Conservation (phyloP, 1,140 invertebrate species). For the Caenorhabditis inopinata region DNA sequence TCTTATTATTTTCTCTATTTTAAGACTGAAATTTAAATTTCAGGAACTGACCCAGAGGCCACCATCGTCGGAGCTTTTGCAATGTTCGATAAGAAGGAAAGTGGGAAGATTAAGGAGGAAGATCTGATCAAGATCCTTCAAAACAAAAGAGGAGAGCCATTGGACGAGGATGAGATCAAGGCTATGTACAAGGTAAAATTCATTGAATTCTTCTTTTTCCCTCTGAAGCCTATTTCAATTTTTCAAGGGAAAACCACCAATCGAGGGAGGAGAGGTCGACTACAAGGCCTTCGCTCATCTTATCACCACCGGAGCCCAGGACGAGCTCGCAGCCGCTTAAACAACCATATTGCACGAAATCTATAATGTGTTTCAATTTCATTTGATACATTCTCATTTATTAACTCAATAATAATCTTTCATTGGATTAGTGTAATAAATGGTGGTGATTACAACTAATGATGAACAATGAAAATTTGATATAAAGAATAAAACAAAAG, state of each 20-base stretch:
- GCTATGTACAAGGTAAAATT: slow-evolving; percentile 64
- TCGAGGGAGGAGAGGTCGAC: slow-evolving; percentile 60
- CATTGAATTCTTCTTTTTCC: not conserved
- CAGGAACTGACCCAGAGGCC: slow-evolving; percentile 92
- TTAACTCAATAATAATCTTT: slow-evolving; percentile 15
- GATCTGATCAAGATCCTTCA: slow-evolving; percentile 61
- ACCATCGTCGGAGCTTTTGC: slow-evolving; percentile 94
- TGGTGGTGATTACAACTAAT: slow-evolving; percentile 7
- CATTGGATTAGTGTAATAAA: slow-evolving; percentile 24
- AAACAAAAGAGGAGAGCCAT: slow-evolving; percentile 65
- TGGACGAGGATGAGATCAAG: slow-evolving; percentile 64
- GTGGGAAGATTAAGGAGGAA: slow-evolving; percentile 68
- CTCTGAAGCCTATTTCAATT: no score
- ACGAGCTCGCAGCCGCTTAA: slow-evolving; percentile 64
- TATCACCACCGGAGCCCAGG: slow-evolving; percentile 66
- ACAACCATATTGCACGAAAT: not conserved
- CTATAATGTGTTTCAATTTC: not conserved
- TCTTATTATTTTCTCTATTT: not conserved
- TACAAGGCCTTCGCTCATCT: slow-evolving; percentile 67
- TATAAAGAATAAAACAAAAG: not conserved
- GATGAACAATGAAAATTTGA: not conserved
- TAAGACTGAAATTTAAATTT: slow-evolving; percentile 61
- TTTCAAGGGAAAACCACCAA: slow-evolving; percentile 62
- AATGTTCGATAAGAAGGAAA: slow-evolving; percentile 91
- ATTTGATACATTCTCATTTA: slow-evolving; percentile 33